Conservation (phyloP, 2,113 vertebrate genomes). For the Triplophysa rosa region DNA sequence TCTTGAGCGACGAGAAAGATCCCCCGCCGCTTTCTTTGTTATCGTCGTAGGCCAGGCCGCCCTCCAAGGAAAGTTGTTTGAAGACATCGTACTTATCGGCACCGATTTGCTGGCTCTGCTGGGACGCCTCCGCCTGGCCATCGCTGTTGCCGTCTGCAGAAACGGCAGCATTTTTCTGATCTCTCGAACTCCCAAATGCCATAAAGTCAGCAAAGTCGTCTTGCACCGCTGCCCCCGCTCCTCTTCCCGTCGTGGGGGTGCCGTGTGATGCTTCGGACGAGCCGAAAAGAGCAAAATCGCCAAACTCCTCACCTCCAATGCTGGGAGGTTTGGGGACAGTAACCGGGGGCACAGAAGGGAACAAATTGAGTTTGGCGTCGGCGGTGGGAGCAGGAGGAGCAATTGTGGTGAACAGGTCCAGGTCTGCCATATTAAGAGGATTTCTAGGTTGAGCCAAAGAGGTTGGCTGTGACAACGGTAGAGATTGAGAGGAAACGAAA, state of each 20-base stretch:
- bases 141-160: conserved; percentile 55
- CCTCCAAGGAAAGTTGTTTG: conserved; percentile 89
- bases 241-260: conserved; percentile 57
- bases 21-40: conserved; percentile 78
- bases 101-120: conserved; percentile 62
- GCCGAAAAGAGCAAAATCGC: conserved; percentile 92
- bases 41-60: conserved; percentile 78
- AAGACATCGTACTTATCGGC: conserved; percentile 87
- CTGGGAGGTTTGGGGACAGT: conserved; percentile 70
- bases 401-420: conserved; percentile 89
- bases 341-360: conserved; percentile 63
- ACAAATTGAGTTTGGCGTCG: conserved; percentile 66
- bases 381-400: conserved; percentile 59
- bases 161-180: conserved; percentile 64
- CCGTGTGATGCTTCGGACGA: conserved; percentile 61
- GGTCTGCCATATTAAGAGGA: conserved; percentile 87
- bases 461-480: conserved; percentile 74
- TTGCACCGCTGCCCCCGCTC: conserved; percentile 70
- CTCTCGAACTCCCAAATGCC: conserved; percentile 83
- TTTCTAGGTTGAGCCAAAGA: conserved; percentile 76
- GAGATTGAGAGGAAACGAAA: conserved; percentile 77
- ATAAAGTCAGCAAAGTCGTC: conserved; percentile 98
- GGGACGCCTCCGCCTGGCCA: conserved; percentile 61
- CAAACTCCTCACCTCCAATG: conserved; percentile 84
- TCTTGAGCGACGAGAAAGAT: conserved; percentile 75